Percentiles rank a stretch among this genome's conserved stretches.
Evolutionary conservation across 2,113 vertebrate species (phyloP).

Genomic region (Scopus umbretta): DNA sequence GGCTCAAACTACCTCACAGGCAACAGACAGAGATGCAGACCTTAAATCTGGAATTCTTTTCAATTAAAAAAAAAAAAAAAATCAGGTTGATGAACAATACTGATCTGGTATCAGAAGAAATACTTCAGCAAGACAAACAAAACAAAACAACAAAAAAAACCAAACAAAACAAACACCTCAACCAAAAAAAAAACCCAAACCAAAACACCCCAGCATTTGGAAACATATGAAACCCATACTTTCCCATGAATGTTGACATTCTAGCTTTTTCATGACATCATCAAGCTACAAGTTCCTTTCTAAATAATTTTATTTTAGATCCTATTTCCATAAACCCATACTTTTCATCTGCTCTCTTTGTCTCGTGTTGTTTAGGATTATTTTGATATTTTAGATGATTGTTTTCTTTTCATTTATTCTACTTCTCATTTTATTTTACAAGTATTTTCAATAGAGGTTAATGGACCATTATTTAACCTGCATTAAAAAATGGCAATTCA

Average conservation of each 20-base stretch:
- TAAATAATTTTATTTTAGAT: background rate
- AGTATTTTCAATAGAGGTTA: background rate
- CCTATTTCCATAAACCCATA: background rate
- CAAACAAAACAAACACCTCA: too few relatives aligned
- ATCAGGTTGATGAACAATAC: background rate
- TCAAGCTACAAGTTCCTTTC: background rate
- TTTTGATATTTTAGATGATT: background rate
- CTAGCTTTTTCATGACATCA: background rate
- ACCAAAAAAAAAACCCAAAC: too few relatives aligned
- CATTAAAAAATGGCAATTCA: background rate
- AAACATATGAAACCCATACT: background rate
- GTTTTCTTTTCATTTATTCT: background rate
- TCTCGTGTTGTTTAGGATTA: background rate
- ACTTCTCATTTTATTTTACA: background rate
- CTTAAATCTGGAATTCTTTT: background rate
- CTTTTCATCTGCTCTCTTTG: background rate
- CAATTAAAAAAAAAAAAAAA: background rate
- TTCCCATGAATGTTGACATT: background rate
- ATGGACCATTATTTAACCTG: background rate
- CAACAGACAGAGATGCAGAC: background rate
- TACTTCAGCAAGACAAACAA: background rate
- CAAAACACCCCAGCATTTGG: background rate
- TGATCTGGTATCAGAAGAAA: background rate
- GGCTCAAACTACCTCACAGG: background rate
- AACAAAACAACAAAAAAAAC: too few relatives aligned